These are phyloP conservation scores for Eupeodes corollae DNA, from an alignment of 1,140 invertebrate genomes.

Conservation along the genomic window DNA sequence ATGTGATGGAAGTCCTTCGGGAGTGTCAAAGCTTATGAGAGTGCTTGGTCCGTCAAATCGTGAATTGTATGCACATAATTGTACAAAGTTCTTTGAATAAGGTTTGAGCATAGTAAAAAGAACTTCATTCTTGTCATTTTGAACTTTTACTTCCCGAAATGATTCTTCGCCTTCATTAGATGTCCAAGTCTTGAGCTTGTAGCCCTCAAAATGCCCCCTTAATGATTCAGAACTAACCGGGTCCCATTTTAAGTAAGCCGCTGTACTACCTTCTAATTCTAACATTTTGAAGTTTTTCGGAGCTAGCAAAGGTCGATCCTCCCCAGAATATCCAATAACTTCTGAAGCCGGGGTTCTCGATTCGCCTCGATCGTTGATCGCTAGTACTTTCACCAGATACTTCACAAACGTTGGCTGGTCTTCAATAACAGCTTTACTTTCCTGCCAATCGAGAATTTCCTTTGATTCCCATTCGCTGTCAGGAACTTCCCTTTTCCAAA, in stretches of 20 bases:
- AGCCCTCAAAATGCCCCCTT: constrained; percentile 83
- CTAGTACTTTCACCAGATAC: constrained; percentile 85
- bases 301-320: constrained; percentile 73
- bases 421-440: constrained; percentile 50
- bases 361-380: constrained; percentile 82
- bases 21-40: constrained; percentile 71
- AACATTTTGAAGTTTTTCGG: constrained; percentile 75
- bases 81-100: constrained; percentile 78
- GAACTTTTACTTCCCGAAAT: constrained; percentile 67
- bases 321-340: constrained; percentile 86
- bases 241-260: constrained; percentile 73
- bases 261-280: constrained; percentile 60
- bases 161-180: constrained; percentile 64
- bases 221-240: constrained; percentile 64
- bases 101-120: constrained; percentile 81
- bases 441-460: constrained; percentile 68
- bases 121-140: constrained; percentile 55
- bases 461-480: constrained; percentile 59
- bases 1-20: constrained; percentile 85
- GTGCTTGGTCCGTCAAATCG: constrained; percentile 85
- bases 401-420: constrained; percentile 87
- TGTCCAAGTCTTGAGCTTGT: constrained; percentile 92
- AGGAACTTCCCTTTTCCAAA: constrained; percentile 69
- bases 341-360: constrained; percentile 71
- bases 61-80: constrained; percentile 83